Evolutionary conservation across 2,797 vertebrate genomes (phyloP).

Genomic region (Neopelma chrysocephalum): DNA sequence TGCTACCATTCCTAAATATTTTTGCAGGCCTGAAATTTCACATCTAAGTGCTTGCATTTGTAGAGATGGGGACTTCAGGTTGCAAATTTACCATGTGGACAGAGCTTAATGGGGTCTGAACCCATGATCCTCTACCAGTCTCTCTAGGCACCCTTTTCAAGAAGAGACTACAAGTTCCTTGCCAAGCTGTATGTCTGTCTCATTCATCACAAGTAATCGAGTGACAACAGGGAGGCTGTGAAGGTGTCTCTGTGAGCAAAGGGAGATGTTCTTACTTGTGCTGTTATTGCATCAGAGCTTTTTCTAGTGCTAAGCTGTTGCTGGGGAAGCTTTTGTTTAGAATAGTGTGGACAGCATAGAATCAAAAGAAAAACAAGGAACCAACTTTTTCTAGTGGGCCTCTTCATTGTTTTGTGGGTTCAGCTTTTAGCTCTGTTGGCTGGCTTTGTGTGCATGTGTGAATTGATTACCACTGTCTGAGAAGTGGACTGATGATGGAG

Average conservation of each 20-base stretch:
- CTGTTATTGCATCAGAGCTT: neutral
- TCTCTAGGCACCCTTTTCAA: neutral
- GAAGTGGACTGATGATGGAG: neutral
- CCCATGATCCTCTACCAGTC: neutral
- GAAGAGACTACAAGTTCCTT: neutral
- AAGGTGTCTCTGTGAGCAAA: neutral
- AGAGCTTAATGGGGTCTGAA: neutral
- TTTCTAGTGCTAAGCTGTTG: neutral
- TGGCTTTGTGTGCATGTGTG: neutral
- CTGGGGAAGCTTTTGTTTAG: neutral
- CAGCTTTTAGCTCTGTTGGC: neutral
- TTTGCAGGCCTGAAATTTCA: neutral
- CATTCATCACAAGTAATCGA: neutral
- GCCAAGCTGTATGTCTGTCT: neutral
- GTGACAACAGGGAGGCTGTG: neutral
- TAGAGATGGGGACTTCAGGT: neutral
- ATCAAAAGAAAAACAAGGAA: neutral
- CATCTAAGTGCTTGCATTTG: neutral
- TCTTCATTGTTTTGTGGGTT: neutral
- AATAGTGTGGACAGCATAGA: neutral
- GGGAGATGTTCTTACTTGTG: neutral
- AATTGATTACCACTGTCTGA: neutral
- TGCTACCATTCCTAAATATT: neutral
- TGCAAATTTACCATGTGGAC: accelerated
- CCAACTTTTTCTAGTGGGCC: neutral